A percentile compares a stretch with the other conserved stretches of the same genome.
Evolutionary conservation across 2,113 vertebrate genomes (phyloP).

Genomic region (Lynx canadensis): DNA sequence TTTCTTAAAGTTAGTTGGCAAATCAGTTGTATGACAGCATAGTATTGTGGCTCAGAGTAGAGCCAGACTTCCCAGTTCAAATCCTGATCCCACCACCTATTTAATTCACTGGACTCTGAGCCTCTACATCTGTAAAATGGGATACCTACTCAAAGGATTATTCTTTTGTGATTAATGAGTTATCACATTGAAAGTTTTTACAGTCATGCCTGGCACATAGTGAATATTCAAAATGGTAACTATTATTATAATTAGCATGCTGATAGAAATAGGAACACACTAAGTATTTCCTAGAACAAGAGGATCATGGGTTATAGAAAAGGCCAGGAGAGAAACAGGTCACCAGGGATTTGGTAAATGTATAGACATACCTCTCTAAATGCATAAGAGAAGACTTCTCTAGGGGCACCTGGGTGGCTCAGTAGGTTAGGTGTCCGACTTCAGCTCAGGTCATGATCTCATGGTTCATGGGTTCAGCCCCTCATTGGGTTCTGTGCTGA

Average conservation of each 20-base stretch:
- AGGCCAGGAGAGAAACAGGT: not conserved
- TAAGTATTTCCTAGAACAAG: not conserved
- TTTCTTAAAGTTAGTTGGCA: constrained; percentile 53
- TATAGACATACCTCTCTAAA: not conserved
- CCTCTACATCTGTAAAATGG: not conserved
- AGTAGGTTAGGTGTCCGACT: too few species aligned
- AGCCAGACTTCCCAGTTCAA: not conserved
- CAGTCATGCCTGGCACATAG: not conserved
- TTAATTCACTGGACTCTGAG: not conserved
- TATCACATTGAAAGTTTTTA: not conserved
- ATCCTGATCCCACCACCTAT: not conserved
- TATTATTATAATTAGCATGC: not conserved
- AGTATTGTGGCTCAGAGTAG: not conserved
- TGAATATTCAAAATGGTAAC: not conserved
- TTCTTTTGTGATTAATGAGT: not conserved
- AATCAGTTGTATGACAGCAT: not conserved
- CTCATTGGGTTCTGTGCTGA: too few species aligned
- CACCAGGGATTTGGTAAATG: not conserved
- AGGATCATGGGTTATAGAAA: not conserved
- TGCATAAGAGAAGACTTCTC: not conserved
- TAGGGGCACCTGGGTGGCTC: not conserved
- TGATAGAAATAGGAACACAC: not conserved
- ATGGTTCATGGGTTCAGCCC: too few species aligned
- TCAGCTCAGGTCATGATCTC: too few species aligned
- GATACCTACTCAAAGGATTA: not conserved